These are phyloP conservation scores for Nudaria mundana DNA, from an alignment of 2,888 invertebrate species.

Conservation along the genomic window DNA sequence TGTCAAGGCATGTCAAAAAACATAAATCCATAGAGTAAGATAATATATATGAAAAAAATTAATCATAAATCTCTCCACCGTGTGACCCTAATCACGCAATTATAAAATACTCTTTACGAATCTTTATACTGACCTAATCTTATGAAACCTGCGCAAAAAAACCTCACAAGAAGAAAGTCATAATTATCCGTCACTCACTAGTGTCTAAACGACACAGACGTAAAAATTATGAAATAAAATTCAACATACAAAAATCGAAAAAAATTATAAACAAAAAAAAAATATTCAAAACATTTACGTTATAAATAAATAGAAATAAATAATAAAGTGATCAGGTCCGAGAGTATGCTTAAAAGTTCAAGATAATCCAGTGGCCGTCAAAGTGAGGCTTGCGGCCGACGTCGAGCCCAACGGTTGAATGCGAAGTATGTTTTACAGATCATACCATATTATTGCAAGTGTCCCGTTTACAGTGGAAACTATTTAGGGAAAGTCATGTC, in stretches of 20 bases:
- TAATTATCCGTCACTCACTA: too few relatives aligned
- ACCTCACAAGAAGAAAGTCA: too few relatives aligned
- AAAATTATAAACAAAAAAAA: slow-evolving; percentile 12
- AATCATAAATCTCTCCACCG: too few relatives aligned
- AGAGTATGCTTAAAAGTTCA: neutral
- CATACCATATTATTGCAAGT: neutral
- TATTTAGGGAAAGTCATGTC: neutral
- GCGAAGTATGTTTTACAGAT: neutral
- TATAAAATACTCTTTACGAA: too few relatives aligned
- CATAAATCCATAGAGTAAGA: too few relatives aligned
- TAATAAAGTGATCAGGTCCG: neutral
- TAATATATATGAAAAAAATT: too few relatives aligned
- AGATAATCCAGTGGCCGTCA: slow-evolving; percentile 1
- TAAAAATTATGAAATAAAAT: slow-evolving; percentile 23
- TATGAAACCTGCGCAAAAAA: too few relatives aligned
- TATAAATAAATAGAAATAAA: neutral
- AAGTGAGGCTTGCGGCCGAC: slow-evolving; percentile 1
- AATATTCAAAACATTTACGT: neutral
- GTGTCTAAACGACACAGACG: slow-evolving; percentile 15
- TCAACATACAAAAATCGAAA: slow-evolving; percentile 12
- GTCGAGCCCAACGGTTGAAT: neutral
- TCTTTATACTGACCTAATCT: too few relatives aligned
- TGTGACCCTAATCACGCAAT: too few relatives aligned
- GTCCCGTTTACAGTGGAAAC: neutral
- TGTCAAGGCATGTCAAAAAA: too few relatives aligned